Conservation (phyloP, 2,797 vertebrate species). For the Onychomys torridus region DNA sequence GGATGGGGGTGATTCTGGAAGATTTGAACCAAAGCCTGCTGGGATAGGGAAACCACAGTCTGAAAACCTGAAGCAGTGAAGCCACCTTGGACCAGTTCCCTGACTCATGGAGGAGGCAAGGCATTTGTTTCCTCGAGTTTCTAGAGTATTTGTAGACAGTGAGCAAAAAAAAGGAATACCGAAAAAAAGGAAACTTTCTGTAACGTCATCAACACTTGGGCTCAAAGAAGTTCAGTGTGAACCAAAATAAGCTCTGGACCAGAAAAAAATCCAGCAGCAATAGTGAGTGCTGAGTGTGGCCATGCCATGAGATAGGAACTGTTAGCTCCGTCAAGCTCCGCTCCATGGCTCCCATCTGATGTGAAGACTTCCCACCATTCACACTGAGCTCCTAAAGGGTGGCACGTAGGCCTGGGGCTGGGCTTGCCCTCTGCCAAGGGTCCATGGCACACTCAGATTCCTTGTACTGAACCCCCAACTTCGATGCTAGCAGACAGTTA, state of each 20-base stretch:
- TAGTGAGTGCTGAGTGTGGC: not conserved
- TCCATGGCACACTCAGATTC: not conserved
- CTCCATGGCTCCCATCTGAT: not conserved
- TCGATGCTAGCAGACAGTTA: not conserved
- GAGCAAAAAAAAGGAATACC: conserved; percentile 12
- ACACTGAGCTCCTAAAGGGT: not conserved
- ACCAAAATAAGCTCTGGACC: not conserved
- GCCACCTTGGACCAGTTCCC: not conserved
- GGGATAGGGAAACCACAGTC: no score
- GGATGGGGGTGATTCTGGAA: not conserved
- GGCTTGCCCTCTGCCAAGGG: not conserved
- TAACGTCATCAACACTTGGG: not conserved
- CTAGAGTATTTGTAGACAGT: not conserved
- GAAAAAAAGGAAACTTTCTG: conserved; percentile 54
- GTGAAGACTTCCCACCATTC: not conserved
- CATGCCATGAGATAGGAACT: not conserved
- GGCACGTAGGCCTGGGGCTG: not conserved
- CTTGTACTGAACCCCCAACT: not conserved
- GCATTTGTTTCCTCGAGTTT: not conserved
- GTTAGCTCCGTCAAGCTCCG: not conserved
- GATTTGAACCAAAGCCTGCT: not conserved
- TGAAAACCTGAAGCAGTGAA: not conserved
- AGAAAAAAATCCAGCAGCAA: conserved; percentile 41
- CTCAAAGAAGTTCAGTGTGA: not conserved
- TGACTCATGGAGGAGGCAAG: not conserved